Evolutionary conservation across 2,113 vertebrate genomes (phyloP), one percentile per base, ranked within the genome.

Genomic region (Mixornis gularis): DNA sequence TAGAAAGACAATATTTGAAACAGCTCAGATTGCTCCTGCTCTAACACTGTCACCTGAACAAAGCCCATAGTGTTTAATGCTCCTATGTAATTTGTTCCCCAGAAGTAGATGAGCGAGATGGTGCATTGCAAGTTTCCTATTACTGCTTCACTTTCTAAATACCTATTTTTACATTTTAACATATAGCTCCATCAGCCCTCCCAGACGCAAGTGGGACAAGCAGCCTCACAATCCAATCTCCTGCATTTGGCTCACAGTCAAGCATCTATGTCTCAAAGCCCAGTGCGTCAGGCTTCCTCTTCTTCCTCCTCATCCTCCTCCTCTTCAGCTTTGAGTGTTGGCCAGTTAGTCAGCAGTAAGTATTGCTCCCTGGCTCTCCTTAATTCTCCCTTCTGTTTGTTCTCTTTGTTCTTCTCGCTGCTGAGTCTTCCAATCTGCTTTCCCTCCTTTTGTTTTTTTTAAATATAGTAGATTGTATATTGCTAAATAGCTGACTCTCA

Each of bases 321-420:
- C 64, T 99, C 99, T 97, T 99, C 99, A 68, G 98, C 99, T 96
- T 98, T 99, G 98, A 99, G 99, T 92, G 99, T 99, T 98, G 99
- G 99, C 86, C 99, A 99, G 98, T 98, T 99, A 97, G 99, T 99
- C 98, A 99, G 99, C 98, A 99, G 99, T 99, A 98, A 99, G 99
- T 99, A 98, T 97, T 83, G 88, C 85, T 79, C 86, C 93, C 95
- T 96, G 93, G 63, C 92, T 97, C 73, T 95, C 24, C 89, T 87
- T 87, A 83, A 91, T 94, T 81, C 77, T 78, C 53, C 25, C 56
- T 52, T 84, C 51, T 49, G 30, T 79, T 83, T 80, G 34, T 95
- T 52, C 80, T 92, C 65, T 79, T 83, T 80, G 34, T 95, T 52
- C 80, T 92, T 62, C 59, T 94, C 11, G 17, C 51, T 84, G n/a